Evolutionary conservation across 2,888 invertebrate species (phyloP).

Genomic region (Watsonalla binaria): DNA sequence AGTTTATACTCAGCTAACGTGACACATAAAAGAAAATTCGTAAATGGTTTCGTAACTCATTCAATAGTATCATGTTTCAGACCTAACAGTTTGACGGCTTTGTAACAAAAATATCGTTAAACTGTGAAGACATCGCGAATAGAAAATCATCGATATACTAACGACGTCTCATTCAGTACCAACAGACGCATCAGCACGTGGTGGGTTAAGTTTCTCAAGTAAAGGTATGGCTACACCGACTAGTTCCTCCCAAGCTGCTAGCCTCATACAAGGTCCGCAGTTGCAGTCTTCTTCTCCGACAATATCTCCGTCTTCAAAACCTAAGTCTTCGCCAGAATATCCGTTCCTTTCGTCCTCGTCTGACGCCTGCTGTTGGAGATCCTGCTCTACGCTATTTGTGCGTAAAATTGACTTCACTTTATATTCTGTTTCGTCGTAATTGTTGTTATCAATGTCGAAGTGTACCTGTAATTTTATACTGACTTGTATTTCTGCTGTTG

Average conservation of each 20-base stretch:
- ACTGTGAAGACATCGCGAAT: too few relatives aligned
- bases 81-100: too few relatives aligned
- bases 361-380: constrained; percentile 34
- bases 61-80: too few relatives aligned
- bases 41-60: too few relatives aligned
- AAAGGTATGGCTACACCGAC: constrained; percentile 86
- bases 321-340: constrained; percentile 57
- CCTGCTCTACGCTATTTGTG: constrained; percentile 42
- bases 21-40: too few relatives aligned
- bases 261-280: constrained; percentile 53
- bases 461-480: constrained; percentile 39
- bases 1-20: too few relatives aligned
- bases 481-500: not conserved
- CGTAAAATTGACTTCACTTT: constrained; percentile 17
- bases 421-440: constrained; percentile 21
- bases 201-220: constrained; percentile 80
- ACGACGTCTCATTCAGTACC: constrained; percentile 47
- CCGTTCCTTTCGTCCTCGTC: constrained; percentile 35
- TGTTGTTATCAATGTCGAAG: constrained; percentile 50
- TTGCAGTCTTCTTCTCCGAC: constrained; percentile 50
- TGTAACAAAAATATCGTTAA: too few relatives aligned
- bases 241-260: constrained; percentile 85
- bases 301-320: constrained; percentile 61
- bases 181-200: constrained; percentile 57
- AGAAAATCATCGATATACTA: not conserved